Conservation (phyloP, 2,113 vertebrate genomes). For the Eurystomus gularis region DNA sequence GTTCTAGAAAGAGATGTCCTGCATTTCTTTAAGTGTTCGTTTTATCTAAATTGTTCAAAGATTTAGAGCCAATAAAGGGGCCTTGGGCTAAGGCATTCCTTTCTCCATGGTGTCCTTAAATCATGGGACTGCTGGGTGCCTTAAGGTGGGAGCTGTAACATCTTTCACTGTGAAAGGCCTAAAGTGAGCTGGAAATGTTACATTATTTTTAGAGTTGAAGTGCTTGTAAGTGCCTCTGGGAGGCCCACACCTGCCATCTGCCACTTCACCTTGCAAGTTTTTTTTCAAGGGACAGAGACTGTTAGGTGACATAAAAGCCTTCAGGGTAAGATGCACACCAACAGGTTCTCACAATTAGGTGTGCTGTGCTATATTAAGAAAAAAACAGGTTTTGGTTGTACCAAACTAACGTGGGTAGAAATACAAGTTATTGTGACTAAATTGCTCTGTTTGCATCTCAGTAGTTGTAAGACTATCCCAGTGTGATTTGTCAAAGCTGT, state of each 20-base stretch:
- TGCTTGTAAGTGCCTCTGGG: not conserved
- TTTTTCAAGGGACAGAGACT: not conserved
- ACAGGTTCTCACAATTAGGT: not conserved
- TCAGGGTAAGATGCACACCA: not conserved
- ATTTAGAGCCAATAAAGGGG: not conserved
- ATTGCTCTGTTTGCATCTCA: not conserved
- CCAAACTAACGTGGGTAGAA: not conserved
- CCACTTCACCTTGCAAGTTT: not conserved
- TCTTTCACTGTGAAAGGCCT: not conserved
- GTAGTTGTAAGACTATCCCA: not conserved
- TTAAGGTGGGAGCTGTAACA: not conserved
- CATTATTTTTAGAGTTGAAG: not conserved
- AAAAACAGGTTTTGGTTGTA: not conserved
- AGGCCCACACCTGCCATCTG: not conserved
- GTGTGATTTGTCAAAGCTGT: not conserved
- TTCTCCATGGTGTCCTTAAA: not conserved
- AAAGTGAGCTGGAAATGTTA: not conserved
- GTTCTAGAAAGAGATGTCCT: not conserved
- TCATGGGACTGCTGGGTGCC: not conserved
- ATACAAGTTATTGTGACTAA: not conserved
- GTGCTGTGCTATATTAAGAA: not conserved
- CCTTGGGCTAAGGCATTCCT: not conserved
- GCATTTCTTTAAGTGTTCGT: not conserved
- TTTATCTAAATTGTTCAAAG: not conserved
- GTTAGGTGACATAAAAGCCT: not conserved